Evolutionary conservation across 2,113 vertebrate species (phyloP).

Genomic region (Campylorhamphus procurvoides): DNA sequence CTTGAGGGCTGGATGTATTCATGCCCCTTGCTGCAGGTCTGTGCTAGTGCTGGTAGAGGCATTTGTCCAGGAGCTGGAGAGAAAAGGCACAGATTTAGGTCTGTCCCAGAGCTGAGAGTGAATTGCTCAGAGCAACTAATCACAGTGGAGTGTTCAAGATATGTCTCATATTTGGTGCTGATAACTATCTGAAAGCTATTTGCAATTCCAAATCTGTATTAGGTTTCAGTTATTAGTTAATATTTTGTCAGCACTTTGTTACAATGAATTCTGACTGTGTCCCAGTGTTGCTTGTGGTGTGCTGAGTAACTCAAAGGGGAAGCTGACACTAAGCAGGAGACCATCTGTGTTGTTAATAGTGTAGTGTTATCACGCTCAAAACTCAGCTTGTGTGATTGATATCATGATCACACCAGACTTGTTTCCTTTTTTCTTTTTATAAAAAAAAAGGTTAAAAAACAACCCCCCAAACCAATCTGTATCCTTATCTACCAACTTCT

Average conservation of each 20-base stretch:
- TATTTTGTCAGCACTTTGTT: background rate
- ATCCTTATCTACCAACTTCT: background rate
- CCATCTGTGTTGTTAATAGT: constrained; percentile 38
- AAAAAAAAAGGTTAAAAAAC: background rate
- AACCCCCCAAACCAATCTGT: background rate
- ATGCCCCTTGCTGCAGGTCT: background rate
- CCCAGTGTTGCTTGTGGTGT: background rate
- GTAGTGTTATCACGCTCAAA: background rate
- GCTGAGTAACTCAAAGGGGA: background rate
- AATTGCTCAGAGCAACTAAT: background rate
- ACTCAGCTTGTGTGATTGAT: background rate
- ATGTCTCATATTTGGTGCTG: background rate
- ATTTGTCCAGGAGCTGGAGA: background rate
- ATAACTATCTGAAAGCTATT: background rate
- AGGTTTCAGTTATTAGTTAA: background rate
- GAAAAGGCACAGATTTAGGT: background rate
- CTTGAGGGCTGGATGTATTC: background rate
- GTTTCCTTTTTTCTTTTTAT: background rate
- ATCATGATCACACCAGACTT: background rate
- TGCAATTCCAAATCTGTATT: background rate
- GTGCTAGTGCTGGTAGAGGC: background rate
- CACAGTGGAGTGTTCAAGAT: background rate
- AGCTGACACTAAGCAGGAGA: background rate
- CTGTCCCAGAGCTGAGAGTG: background rate
- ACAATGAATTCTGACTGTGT: background rate